Conservation (phyloP, 2,888 invertebrate genomes). For the Xestoiulus laeticollis region DNA sequence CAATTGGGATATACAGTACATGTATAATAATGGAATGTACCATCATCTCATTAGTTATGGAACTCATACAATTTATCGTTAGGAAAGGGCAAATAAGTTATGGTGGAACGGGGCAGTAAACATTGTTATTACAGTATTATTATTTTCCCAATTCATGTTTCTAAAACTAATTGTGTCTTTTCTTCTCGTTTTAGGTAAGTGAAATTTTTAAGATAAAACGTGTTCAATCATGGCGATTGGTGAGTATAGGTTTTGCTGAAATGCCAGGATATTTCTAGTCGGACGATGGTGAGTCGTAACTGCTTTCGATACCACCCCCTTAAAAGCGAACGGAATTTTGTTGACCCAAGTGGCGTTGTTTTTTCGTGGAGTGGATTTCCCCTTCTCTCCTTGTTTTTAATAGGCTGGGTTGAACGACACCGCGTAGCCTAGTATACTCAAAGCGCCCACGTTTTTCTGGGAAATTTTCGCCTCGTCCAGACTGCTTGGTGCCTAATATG, state of each 20-base stretch:
- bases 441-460: constrained; percentile 13
- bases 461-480: not conserved
- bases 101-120: not conserved
- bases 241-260: not conserved
- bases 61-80: too few relatives aligned
- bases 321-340: not conserved
- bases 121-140: not conserved
- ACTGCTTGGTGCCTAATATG: constrained; percentile 39
- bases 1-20: too few relatives aligned
- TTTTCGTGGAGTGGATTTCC: not conserved
- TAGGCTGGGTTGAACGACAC: constrained; percentile 24
- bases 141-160: not conserved
- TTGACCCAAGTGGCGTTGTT: constrained; percentile 20
- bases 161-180: not conserved
- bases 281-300: not conserved
- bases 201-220: not conserved
- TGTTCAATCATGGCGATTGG: not conserved
- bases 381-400: not conserved
- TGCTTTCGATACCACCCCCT: not conserved
- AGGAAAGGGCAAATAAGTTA: not conserved
- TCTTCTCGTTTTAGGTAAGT: constrained; percentile 17
- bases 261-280: not conserved
- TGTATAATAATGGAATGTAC: too few relatives aligned
- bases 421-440: not conserved
- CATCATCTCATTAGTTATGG: too few relatives aligned